A percentile compares a stretch with the other conserved stretches of the same genome.
These are phyloP conservation scores for Agrochola litura DNA, from an alignment of 2,888 invertebrate species.

Conservation along the genomic window DNA sequence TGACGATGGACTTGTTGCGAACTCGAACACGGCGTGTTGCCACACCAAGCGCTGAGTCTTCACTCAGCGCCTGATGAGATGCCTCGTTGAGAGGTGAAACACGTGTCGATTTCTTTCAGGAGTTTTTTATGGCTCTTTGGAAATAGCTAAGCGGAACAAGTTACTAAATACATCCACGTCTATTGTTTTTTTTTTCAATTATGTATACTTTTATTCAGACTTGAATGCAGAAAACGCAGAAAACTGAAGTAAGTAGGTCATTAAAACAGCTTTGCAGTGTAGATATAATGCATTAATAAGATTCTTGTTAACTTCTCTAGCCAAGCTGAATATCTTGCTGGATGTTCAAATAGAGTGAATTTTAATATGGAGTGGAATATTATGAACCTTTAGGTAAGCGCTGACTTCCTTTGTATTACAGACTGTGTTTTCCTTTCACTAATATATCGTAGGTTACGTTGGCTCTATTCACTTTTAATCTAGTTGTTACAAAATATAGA, in stretches of 20 bases:
- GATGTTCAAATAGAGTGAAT: slow-evolving; percentile 12
- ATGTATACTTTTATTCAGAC: not conserved
- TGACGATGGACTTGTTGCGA: no score
- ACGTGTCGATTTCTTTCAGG: no score
- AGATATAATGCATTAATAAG: slow-evolving; percentile 33
- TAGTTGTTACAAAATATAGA: no score
- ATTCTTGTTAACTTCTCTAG: slow-evolving; percentile 33
- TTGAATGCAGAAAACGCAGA: not conserved
- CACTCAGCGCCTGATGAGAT: no score
- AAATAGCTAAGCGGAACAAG: no score
- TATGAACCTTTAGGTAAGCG: not conserved
- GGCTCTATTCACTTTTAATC: not conserved
- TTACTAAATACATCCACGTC: no score
- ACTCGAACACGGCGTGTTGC: no score
- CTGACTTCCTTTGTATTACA: not conserved
- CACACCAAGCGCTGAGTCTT: no score
- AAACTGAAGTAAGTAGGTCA: slow-evolving; percentile 20
- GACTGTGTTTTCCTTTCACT: not conserved
- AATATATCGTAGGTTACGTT: not conserved
- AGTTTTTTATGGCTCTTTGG: no score
- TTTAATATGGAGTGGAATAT: slow-evolving; percentile 11
- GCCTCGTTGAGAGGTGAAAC: no score
- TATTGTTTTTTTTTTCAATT: no score
- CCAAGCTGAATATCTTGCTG: not conserved
- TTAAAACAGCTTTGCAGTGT: not conserved